These are phyloP conservation scores for Neodiprion lecontei DNA, from an alignment of 1,140 invertebrate species.

Conservation along the genomic window DNA sequence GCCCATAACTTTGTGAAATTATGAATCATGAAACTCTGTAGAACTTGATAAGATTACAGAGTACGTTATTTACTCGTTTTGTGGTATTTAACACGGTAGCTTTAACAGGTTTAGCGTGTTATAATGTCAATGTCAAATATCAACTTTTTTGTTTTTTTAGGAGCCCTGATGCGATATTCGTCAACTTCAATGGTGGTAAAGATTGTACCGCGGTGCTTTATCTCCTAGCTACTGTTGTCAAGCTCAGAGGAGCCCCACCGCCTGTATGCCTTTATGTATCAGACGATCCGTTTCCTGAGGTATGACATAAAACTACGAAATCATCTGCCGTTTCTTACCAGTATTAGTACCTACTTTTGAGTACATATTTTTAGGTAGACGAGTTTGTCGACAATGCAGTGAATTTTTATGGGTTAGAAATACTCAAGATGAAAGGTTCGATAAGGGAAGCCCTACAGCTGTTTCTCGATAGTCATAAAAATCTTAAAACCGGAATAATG, in stretches of 20 bases:
- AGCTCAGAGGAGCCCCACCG: slow-evolving; percentile 54
- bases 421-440: slow-evolving; percentile 73
- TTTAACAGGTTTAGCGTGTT: background rate
- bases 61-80: background rate
- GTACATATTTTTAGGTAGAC: slow-evolving; percentile 66
- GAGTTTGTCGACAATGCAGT: slow-evolving; percentile 78
- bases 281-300: slow-evolving; percentile 81
- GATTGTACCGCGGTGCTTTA: slow-evolving; percentile 94
- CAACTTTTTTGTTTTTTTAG: slow-evolving; percentile 36
- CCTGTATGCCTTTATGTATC: slow-evolving; percentile 60
- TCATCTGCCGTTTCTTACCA: background rate
- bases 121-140: too few relatives aligned
- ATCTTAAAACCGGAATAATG: slow-evolving; percentile 86
- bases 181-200: slow-evolving; percentile 97
- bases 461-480: slow-evolving; percentile 68
- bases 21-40: too few relatives aligned
- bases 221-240: slow-evolving; percentile 71
- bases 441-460: slow-evolving; percentile 75
- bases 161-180: slow-evolving; percentile 78
- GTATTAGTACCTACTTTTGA: too few relatives aligned
- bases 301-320: slow-evolving; percentile 24
- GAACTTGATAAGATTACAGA: too few relatives aligned
- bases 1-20: too few relatives aligned
- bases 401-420: slow-evolving; percentile 75
- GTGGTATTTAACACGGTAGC: background rate